Base-by-base conservation (phyloP, 2,797 vertebrate genomes). In the Galago senegalensis region DNA sequence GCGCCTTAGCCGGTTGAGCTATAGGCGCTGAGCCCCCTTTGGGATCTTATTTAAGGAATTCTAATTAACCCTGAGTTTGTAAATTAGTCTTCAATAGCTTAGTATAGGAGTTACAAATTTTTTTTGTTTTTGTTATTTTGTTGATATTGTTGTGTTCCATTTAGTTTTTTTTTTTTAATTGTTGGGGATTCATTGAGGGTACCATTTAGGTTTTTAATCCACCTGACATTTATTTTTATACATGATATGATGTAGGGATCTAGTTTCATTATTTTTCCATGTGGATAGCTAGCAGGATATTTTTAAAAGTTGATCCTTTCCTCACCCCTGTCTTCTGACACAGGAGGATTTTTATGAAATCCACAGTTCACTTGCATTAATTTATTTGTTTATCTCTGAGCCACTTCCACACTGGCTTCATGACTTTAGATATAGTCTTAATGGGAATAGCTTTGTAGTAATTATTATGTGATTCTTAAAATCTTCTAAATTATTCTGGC, bases 261-360 rank as follows among this genome's bases (percentile, higher is more conserved):
- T 63, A 87, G 56, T 87, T 93, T 63, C n/a, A 53, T 73, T 81
- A 63, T 87, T 80, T 93, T 72, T 72, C n/a, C n/a, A n/a, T 87
- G 6, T 40, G 18, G 80, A 61, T n/a, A 34, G 25, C 25, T 0
- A 29, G 46, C 21, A 20, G 34, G 58, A 60, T 80, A 73, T 58
- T 85, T 92, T 88, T 92, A 70, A 49, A 77, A 37, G 21, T 79
- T 67, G 27, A 7, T 96, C 21, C 49, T 75, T 75, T 92, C 60
- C 65, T 63, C 16, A 34, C 13, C n/a, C n/a, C 25, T 84, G 21
- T 94, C 65, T 92, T 58, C 67, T 79, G 43, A 84, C 9, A 84
- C 16, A 29, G n/a, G 61, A 87, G 9, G 21, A 53, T 84, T 9
- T 76, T 77, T 79, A 67, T 96, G 65, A 82, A 70, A 58, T 91